These are phyloP conservation scores for Oreotrochilus melanogaster DNA, from an alignment of 2,113 vertebrate genomes.

Conservation along the genomic window DNA sequence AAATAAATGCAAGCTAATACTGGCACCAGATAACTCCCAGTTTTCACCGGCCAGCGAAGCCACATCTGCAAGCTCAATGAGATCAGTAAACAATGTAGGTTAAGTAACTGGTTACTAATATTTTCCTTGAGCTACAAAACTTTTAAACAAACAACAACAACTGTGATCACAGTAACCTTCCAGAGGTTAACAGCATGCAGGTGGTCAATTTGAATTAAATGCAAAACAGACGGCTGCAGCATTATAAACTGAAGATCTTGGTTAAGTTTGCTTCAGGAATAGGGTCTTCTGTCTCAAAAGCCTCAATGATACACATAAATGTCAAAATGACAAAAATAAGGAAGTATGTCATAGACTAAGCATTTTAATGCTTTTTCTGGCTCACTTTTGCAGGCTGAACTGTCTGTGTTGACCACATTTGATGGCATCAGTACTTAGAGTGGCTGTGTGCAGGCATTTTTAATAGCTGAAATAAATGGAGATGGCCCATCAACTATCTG, in stretches of 20 bases:
- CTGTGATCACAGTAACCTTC: constrained; percentile 76
- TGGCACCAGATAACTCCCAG: constrained; percentile 55
- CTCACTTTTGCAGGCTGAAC: constrained; percentile 66
- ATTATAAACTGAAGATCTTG: constrained; percentile 69
- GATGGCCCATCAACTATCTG: constrained; percentile 21
- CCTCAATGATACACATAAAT: constrained; percentile 78
- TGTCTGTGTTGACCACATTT: constrained; percentile 71
- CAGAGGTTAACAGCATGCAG: constrained; percentile 82
- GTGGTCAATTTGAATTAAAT: constrained; percentile 75
- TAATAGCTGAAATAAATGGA: constrained; percentile 75
- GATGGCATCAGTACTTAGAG: constrained; percentile 70
- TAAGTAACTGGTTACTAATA: constrained; percentile 81
- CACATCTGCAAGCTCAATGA: constrained; percentile 74
- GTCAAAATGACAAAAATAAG: constrained; percentile 82
- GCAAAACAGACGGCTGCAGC: constrained; percentile 69
- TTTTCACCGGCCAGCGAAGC: constrained; percentile 67
- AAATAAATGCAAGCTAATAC: constrained; percentile 73
- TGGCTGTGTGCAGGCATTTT: constrained; percentile 62
- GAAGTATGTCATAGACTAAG: constrained; percentile 81
- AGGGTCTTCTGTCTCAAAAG: constrained; percentile 74
- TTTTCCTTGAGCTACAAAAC: constrained; percentile 80
- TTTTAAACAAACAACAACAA: constrained; percentile 83
- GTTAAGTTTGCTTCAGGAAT: constrained; percentile 62
- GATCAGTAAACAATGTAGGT: constrained; percentile 79
- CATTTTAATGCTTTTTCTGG: constrained; percentile 82